A percentile compares a stretch with the other conserved stretches of the same genome.
These are phyloP conservation scores for Antedon mediterranea DNA, from an alignment of 53 echinoderm and acorn worm genomes.

Conservation along the genomic window DNA sequence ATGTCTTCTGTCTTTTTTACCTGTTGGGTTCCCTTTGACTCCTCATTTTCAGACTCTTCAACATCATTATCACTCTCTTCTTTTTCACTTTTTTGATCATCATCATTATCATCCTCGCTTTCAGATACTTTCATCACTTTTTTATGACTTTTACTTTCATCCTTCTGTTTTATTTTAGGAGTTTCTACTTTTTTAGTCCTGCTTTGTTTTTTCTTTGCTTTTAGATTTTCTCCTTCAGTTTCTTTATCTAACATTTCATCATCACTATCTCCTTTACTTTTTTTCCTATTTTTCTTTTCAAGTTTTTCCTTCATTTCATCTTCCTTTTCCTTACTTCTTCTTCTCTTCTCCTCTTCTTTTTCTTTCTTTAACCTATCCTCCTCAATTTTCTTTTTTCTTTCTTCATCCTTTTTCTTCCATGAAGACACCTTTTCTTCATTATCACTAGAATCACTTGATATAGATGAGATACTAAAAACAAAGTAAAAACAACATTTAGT, in stretches of 20 bases:
- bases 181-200: constrained; percentile 5
- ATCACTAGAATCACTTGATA: constrained; percentile 53
- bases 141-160: constrained; percentile 7
- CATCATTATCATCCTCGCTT: background rate
- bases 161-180: background rate
- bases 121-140: background rate
- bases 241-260: constrained; percentile 20
- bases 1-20: background rate
- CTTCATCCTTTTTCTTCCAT: constrained; percentile 69
- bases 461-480: background rate
- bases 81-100: background rate
- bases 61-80: constrained; percentile 4
- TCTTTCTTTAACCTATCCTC: constrained; percentile 43
- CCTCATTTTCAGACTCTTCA: constrained; percentile 5
- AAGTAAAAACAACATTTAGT: no score
- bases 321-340: constrained; percentile 12
- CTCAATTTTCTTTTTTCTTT: constrained; percentile 43
- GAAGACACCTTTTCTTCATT: constrained; percentile 35
- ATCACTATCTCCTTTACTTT: constrained; percentile 17
- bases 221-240: constrained; percentile 20
- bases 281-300: constrained; percentile 6
- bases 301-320: background rate
- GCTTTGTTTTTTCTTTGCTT: constrained; percentile 19
- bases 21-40: constrained; percentile 7
- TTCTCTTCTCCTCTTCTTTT: constrained; percentile 28